These are phyloP conservation scores for Zeuzera pyrina DNA, from an alignment of 2,888 invertebrate genomes.

Conservation along the genomic window DNA sequence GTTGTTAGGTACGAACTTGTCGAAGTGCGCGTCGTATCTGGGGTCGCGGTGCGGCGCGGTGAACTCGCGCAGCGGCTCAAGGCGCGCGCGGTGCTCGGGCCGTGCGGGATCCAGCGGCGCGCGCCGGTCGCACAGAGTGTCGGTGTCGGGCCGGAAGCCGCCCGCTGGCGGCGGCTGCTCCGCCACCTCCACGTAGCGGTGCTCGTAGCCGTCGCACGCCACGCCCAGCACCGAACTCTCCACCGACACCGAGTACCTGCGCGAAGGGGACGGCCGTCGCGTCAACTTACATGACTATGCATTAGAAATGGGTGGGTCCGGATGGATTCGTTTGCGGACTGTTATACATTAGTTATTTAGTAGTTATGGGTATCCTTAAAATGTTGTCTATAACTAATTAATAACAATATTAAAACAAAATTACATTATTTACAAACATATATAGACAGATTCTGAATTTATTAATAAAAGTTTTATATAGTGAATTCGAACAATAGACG, in stretches of 20 bases:
- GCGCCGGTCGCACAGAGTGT: constrained; percentile 29
- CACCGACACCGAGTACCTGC: constrained; percentile 45
- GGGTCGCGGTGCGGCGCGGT: constrained; percentile 35
- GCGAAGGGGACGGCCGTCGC: too few relatives aligned
- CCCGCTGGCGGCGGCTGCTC: constrained; percentile 8
- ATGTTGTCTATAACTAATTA: too few relatives aligned
- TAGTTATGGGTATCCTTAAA: too few relatives aligned
- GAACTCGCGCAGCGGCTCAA: constrained; percentile 56
- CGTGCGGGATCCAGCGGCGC: constrained; percentile 20
- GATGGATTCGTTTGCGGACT: too few relatives aligned
- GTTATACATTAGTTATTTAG: too few relatives aligned
- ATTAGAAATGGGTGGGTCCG: too few relatives aligned
- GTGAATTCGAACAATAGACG: too few relatives aligned
- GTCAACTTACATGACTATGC: too few relatives aligned
- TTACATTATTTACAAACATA: too few relatives aligned
- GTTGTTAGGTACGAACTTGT: constrained; percentile 19
- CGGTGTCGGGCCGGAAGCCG: constrained; percentile 26
- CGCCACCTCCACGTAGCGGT: constrained; percentile 35
- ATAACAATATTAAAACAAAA: too few relatives aligned
- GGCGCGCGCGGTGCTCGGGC: constrained; percentile 24
- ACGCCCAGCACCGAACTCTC: constrained; percentile 54
- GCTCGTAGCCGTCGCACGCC: constrained; percentile 44
- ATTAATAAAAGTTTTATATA: too few relatives aligned
- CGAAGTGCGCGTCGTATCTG: constrained; percentile 26
- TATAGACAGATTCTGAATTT: too few relatives aligned